Conservation (phyloP, 1,140 invertebrate species). For the Maconellicoccus hirsutus region DNA sequence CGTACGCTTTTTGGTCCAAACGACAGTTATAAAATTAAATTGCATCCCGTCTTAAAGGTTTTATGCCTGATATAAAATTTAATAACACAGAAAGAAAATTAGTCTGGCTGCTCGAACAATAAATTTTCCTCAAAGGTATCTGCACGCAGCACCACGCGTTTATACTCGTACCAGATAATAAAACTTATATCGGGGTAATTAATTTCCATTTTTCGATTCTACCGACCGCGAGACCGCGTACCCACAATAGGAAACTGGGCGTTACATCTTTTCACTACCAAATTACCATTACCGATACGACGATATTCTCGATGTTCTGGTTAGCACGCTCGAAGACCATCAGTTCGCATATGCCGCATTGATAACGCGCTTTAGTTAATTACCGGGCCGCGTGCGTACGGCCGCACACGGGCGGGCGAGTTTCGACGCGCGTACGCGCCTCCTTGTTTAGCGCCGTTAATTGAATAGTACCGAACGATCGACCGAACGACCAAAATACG, state of each 20-base stretch:
- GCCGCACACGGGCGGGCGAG: too few relatives aligned
- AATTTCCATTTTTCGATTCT: not conserved
- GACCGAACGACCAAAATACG: not conserved
- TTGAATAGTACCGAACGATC: not conserved
- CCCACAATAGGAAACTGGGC: not conserved
- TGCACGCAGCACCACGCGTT: too few relatives aligned
- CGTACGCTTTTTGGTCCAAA: too few relatives aligned
- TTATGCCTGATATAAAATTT: not conserved
- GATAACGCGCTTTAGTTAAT: not conserved
- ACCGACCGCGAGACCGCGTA: too few relatives aligned
- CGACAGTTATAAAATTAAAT: too few relatives aligned
- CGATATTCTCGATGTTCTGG: not conserved
- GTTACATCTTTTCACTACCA: slow-evolving; percentile 3
- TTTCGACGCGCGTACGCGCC: not conserved
- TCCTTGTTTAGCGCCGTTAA: not conserved
- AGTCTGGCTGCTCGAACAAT: not conserved
- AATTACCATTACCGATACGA: not conserved
- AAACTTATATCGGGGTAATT: not conserved
- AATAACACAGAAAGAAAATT: slow-evolving; percentile 1
- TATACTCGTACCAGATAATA: not conserved
- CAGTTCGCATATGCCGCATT: not conserved
- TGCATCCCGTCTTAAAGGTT: not conserved
- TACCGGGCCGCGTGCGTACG: not conserved
- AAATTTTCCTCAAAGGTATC: not conserved
- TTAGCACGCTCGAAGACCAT: too few relatives aligned